Evolutionary conservation across 2,888 invertebrate genomes (phyloP).

Genomic region (Diplolepis rosae): DNA sequence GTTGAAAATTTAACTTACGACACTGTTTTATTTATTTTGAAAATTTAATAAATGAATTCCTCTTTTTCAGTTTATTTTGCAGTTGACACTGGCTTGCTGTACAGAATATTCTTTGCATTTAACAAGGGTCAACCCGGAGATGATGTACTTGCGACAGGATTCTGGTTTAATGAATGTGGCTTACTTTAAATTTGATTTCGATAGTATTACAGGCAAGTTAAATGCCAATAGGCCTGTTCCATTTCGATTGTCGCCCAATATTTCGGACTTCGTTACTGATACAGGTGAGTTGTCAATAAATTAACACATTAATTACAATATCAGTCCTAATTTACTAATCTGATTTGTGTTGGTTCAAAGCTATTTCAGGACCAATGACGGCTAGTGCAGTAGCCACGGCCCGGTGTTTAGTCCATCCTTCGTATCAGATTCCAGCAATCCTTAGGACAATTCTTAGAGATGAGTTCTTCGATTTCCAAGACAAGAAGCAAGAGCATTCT

Average conservation of each 20-base stretch:
- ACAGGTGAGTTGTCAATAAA: constrained; percentile 77
- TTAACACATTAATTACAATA: neutral
- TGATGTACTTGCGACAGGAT: constrained; percentile 98
- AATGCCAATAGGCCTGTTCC: constrained; percentile 95
- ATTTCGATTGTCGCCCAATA: constrained; percentile 95
- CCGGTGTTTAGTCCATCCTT: constrained; percentile 93
- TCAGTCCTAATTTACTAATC: neutral
- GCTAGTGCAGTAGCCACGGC: constrained; percentile 95
- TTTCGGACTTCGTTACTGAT: constrained; percentile 90
- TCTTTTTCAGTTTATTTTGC: constrained; percentile 83
- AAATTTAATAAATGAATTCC: neutral
- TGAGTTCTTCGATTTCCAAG: constrained; percentile 90
- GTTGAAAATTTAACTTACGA: neutral
- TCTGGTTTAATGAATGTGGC: constrained; percentile 96
- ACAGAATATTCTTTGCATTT: constrained; percentile 96
- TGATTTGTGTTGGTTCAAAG: constrained; percentile 46
- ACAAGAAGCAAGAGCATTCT: constrained; percentile 83
- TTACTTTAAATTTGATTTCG: constrained; percentile 97
- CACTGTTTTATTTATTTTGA: no score
- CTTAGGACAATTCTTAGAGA: constrained; percentile 93
- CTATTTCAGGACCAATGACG: constrained; percentile 89
- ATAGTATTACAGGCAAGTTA: constrained; percentile 90
- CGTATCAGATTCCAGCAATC: constrained; percentile 93
- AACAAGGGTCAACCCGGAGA: constrained; percentile 95
- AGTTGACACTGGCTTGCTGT: constrained; percentile 89